Base-by-base conservation (phyloP, 2,888 invertebrate genomes). In the Pyrrhia umbra region DNA sequence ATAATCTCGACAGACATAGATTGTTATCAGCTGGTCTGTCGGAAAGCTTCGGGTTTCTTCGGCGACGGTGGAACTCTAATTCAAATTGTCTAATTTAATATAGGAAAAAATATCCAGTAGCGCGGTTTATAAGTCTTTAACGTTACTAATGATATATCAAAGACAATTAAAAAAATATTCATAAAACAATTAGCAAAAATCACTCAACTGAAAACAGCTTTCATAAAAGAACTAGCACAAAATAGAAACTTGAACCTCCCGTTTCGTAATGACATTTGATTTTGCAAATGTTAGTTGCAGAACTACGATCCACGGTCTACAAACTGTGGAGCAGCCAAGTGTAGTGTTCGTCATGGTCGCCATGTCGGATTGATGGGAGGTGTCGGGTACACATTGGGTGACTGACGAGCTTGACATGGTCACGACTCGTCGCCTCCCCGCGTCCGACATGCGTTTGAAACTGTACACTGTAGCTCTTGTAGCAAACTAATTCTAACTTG, bases 381-480 rank as follows among this genome's bases (percentile, higher is more conserved):
- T 84, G 85, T 87, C 84, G 70, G 74, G 72, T 83, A 77, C 72
- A 80, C 77, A 80, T 72, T 77, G 76, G 68, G 74, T 74, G 79
- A 81, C 75, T 78, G 79, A 75, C 81, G 66, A 75, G 79, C 77
- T 72, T 84, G 89, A 84, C 89, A 77, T 86, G 83, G 91, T 92
- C 90, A 92, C 90, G 92, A 92, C 84, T 92, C 91, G 90, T 90
- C 93, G 89, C 90, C 86, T 85, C 58, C 66, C 60, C 73, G 77
- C 82, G 76, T 82, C 79, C 76, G 84, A 86, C 84, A 76, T 75
- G 76, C 85, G 83, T 92, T 91, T 92, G 93, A 90, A 91, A 93
- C 79, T 68, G 56, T 80, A 92, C 80, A 85, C 90, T 80, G 6
- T 37, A 42, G 50, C 57, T 77, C 75, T 18, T 64, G 45, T 64